Evolutionary conservation across 2,797 vertebrate genomes (phyloP), one percentile per base, ranked within the genome.

Genomic region (Danio albolineatus): DNA sequence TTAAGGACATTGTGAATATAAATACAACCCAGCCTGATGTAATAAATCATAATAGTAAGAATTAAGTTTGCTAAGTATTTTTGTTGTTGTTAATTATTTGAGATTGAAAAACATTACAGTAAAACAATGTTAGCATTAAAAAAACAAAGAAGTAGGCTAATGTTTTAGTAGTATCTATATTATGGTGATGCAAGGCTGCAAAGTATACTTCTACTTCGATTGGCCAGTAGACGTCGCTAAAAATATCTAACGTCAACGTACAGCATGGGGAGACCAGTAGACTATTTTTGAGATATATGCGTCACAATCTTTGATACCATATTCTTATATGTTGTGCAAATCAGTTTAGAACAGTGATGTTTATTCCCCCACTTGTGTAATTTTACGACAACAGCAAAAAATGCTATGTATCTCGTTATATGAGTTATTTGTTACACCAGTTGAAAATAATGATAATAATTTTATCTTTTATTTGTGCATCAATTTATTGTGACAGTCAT

Each of bases 141-240:
- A 43, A 9, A 14, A 17, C 14, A 43, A 46, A 76, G 46, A 36
- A 0, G 7, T 28, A n/a, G n/a, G n/a, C n/a, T n/a, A 46, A 12
- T 1, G 9, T 62, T 49, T 61, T 5, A 38, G 19, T 9, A 4
- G 4, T 7, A 14, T 21, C 13, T 21, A 28, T 21, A 51, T 41
- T 12, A 10, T 62, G 16, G 39, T 14, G 41, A 43, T 41, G 7
- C 38, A 44, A n/a, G 28, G 36, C 21, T 36, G 57, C 16, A 48
- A 54, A 79, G 10, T 43, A 56, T 17, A n/a, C 56, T 21, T 28
- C 17, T 59, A 8, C 43, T 64, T n/a, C 9, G 5, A 38, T 61
- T 59, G 49, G 12, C 76, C 79, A 21, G 71, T 54, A 85, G 79
- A 77, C 19, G 76, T 66, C 79, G 61, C 76, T 57, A 46, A 43